phyloP scores from a whole-genome alignment of 2,797 vertebrate species.

The Aphelocoma californica region DNA sequence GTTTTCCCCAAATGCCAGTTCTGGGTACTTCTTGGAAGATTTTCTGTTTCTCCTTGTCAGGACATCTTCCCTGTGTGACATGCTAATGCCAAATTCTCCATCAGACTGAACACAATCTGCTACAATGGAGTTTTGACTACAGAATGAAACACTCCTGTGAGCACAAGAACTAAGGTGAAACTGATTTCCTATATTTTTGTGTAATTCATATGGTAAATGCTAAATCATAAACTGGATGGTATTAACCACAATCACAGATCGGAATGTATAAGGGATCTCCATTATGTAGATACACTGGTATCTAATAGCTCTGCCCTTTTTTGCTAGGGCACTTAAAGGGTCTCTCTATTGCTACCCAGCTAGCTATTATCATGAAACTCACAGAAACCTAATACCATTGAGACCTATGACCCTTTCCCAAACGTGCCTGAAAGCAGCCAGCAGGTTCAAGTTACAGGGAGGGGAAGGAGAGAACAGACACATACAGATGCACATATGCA shows the following conservation, averaged over 20 bases:
- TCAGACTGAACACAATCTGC: neutral
- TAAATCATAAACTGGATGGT: neutral
- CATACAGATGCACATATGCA: neutral
- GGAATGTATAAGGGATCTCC: neutral
- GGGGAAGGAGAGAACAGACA: neutral
- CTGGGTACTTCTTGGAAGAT: neutral
- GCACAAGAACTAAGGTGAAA: neutral
- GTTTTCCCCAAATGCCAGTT: neutral
- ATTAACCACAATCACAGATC: neutral
- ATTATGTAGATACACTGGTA: neutral
- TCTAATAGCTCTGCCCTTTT: neutral
- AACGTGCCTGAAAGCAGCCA: neutral
- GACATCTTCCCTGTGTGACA: neutral
- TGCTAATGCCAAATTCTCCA: neutral
- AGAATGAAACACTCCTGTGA: neutral
- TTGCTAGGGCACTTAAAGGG: neutral
- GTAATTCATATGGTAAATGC: neutral
- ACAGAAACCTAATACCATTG: neutral
- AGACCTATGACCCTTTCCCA: neutral
- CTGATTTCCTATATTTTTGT: neutral
- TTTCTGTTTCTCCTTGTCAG: neutral
- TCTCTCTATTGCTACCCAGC: neutral
- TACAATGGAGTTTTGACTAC: neutral
- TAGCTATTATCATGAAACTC: neutral
- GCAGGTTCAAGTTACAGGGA: conserved; percentile 11